Evolutionary conservation across 1,140 invertebrate species (phyloP), one percentile per base, ranked within the genome.

Genomic region (Helicoverpa zea): DNA sequence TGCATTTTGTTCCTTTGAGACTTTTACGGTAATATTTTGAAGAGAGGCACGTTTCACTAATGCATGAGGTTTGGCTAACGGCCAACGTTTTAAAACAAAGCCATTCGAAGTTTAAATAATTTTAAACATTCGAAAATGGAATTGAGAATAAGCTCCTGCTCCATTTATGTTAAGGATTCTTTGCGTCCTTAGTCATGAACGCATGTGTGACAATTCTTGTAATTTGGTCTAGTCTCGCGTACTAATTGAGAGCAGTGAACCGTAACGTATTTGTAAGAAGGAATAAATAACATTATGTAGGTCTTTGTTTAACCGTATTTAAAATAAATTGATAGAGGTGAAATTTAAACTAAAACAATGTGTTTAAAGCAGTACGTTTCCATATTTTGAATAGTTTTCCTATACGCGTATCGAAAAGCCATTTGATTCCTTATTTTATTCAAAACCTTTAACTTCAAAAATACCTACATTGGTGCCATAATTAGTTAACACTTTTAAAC

Each of bases 81-180:
- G 43, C 63, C 63, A 64, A 64, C 14, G 35, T 14, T 64, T 43
- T 35, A 35, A 30, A 14, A 47, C 61, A 47, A 47, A 35, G 35
- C 30, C 43, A 64, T 63, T 43, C 12, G 29, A 64, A 30, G 14
- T 16, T 43, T 43, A 47, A 64, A 16, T 47, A 64, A 47, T 52
- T 51, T 51, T 72, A 76, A 2, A 72, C 59, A 78, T 56, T 58
- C 23, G 12, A 29, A 59, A 59, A 59, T n/a, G 58, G 29, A 61
- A 61, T 61, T 43, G 35, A 9, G 35, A 43, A 43, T 43, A 43
- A 43, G 35, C 3, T 5, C 5, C 35, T 43, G 5, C 1, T 9
- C 35, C 35, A 9, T 7, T 43, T 43, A 13, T 61, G 11, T 11
- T 61, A 61, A 4, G 58, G 4, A 29, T 13, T 7, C 14, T 29